Conservation (phyloP, 2,888 invertebrate species). For the Nezara viridula region DNA sequence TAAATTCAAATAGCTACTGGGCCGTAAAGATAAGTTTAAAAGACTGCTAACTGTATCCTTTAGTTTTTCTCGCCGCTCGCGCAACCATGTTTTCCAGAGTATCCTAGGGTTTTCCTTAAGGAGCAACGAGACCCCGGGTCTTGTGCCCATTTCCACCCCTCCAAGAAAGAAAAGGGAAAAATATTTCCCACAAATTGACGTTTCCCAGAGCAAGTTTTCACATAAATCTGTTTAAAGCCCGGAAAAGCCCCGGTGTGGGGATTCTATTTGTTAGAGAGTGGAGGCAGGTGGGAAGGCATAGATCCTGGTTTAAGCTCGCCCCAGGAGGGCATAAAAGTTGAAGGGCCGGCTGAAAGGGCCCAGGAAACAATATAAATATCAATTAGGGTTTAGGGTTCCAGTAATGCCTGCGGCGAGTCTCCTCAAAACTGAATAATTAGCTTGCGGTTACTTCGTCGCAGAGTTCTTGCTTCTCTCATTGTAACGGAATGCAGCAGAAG, state of each 20-base stretch:
- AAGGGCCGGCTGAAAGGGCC: neutral
- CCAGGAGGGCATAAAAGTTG: conserved; percentile 35
- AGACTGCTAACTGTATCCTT: neutral
- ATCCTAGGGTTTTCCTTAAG: neutral
- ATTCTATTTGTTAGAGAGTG: conserved; percentile 51
- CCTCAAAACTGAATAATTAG: conserved; percentile 32
- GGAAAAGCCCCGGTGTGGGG: conserved; percentile 47
- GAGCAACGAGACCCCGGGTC: neutral
- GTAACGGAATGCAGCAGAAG: neutral
- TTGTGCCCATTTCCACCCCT: conserved; percentile 8
- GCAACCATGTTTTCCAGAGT: neutral
- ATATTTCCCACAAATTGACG: conserved; percentile 57
- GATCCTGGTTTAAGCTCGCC: conserved; percentile 47
- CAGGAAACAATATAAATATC: conserved; percentile 33
- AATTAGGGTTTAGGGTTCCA: neutral
- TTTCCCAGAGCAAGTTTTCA: conserved; percentile 50
- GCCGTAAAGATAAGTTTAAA: neutral
- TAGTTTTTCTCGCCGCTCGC: too few relatives aligned
- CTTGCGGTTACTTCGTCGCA: neutral
- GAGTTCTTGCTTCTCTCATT: neutral
- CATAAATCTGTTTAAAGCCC: conserved; percentile 53
- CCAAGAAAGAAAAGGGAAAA: conserved; percentile 49
- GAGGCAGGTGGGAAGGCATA: conserved; percentile 54
- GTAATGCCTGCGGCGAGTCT: neutral
- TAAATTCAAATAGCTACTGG: neutral